Conservation (phyloP, 2,888 invertebrate genomes). For the Adelphocoris suturalis region DNA sequence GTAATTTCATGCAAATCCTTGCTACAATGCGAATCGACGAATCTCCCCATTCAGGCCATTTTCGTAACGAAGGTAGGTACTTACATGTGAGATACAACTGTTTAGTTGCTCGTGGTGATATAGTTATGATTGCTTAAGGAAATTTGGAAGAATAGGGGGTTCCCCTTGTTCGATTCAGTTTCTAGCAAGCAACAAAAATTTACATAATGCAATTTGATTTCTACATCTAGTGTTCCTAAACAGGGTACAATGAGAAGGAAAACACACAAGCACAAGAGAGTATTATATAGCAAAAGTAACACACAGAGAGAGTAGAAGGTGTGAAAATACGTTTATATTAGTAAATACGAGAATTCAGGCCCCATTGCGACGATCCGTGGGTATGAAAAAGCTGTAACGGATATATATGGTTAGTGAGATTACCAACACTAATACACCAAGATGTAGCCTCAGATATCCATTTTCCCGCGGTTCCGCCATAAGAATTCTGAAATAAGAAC, state of each 20-base stretch:
- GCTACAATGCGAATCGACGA: conserved; percentile 49
- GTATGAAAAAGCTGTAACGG: conserved; percentile 75
- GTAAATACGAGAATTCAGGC: conserved; percentile 75
- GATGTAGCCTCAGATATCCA: conserved; percentile 74
- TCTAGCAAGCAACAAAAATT: conserved; percentile 70
- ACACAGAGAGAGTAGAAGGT: conserved; percentile 74
- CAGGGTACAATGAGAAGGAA: conserved; percentile 75
- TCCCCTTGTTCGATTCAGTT: conserved; percentile 50
- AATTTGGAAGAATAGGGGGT: no score
- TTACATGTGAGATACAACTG: not conserved
- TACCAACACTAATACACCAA: conserved; percentile 75
- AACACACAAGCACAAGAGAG: conserved; percentile 75
- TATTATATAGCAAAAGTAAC: conserved; percentile 73
- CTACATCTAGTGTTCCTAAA: conserved; percentile 74
- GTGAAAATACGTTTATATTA: conserved; percentile 75
- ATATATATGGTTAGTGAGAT: conserved; percentile 75
- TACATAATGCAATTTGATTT: conserved; percentile 73
- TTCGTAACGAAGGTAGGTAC: not conserved
- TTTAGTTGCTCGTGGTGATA: no score
- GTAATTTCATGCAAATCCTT: conserved; percentile 67
- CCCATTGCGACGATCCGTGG: conserved; percentile 75
- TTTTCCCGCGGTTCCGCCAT: conserved; percentile 73
- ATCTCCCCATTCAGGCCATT: not conserved
- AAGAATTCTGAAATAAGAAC: conserved; percentile 75
- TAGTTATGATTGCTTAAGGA: no score